Conservation (phyloP, 2,113 vertebrate species). For the Varanus salvator region DNA sequence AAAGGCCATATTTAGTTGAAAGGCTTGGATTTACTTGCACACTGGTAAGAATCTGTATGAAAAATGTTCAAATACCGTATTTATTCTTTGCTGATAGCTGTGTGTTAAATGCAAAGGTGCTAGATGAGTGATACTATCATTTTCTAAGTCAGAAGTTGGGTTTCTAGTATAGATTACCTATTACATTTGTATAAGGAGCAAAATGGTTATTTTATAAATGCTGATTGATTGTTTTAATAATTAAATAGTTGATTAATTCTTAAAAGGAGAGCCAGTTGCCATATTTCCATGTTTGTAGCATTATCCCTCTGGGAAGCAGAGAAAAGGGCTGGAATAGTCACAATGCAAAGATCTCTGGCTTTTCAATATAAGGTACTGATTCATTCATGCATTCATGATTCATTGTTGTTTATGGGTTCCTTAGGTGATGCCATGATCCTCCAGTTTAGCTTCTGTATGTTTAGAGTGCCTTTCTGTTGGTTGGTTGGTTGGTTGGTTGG, state of each 20-base stretch:
- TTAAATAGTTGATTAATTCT: background rate
- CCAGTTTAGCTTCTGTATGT: no score
- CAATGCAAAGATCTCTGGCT: no score
- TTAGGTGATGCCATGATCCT: no score
- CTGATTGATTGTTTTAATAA: no score
- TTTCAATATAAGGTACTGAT: no score
- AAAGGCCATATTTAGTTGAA: background rate
- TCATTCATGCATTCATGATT: no score
- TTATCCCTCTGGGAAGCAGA: background rate
- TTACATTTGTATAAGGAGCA: background rate
- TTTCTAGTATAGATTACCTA: background rate
- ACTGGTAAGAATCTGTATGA: background rate
- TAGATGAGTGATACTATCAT: background rate
- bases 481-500: no score
- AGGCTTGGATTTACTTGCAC: background rate
- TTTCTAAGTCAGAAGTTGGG: background rate
- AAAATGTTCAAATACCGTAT: background rate
- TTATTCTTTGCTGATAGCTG: background rate
- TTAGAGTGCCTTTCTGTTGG: no score
- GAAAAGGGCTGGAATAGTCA: background rate
- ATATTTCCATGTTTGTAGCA: background rate
- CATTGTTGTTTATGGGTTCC: no score
- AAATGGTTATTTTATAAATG: background rate
- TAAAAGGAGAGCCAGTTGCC: background rate
- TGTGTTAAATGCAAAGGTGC: background rate